Evolutionary conservation across 2,797 vertebrate species (phyloP).

Genomic region (Pseudochirops cupreus): DNA sequence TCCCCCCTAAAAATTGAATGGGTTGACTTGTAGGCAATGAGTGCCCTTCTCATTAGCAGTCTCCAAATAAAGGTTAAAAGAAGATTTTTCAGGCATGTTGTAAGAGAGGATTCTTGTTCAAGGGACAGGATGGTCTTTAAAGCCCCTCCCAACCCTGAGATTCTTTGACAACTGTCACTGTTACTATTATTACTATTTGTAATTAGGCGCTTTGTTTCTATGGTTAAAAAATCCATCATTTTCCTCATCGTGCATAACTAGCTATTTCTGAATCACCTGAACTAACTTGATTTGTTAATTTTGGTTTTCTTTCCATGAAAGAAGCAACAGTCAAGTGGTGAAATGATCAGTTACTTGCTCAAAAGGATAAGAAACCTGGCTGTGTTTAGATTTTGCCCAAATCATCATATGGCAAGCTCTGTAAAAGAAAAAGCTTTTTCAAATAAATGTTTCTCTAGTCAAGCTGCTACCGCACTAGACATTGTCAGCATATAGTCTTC

Average conservation of each 20-base stretch:
- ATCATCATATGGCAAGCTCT: not conserved
- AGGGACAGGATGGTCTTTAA: not conserved
- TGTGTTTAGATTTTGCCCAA: not conserved
- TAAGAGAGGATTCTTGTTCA: not conserved
- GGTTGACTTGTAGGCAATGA: not conserved
- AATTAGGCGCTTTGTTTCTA: not conserved
- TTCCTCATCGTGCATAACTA: not conserved
- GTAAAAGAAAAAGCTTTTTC: not conserved
- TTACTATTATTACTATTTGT: not conserved
- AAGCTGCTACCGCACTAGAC: not conserved
- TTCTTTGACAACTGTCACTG: not conserved
- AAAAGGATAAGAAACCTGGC: not conserved
- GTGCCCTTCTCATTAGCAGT: not conserved
- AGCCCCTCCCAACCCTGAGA: not conserved
- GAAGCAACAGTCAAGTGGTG: not conserved
- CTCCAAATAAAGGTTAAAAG: not conserved
- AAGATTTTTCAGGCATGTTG: not conserved
- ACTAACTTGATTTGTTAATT: not conserved
- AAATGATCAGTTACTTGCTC: not conserved
- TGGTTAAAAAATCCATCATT: not conserved
- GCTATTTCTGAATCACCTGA: not conserved
- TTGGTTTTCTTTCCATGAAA: not conserved
- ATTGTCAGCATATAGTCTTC: not conserved
- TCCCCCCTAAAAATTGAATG: not conserved
- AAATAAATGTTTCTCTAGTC: not conserved